phyloP scores from a whole-genome alignment of 2,888 invertebrate species.

The Malacosoma neustria region DNA sequence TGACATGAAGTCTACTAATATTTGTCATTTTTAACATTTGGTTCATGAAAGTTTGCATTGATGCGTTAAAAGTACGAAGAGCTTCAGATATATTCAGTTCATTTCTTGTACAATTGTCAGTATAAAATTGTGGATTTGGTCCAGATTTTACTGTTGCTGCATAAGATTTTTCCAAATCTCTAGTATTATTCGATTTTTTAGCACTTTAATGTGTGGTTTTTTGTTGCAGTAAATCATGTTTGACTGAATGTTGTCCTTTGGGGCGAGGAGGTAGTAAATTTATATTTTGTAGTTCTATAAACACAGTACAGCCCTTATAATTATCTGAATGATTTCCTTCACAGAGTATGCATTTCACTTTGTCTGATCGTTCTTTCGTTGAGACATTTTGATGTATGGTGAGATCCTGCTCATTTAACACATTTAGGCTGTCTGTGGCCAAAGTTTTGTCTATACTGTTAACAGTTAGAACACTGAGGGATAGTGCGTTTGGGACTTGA shows the following conservation, averaged over 20 bases:
- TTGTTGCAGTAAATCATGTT: neutral
- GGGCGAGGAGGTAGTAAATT: too few relatives aligned
- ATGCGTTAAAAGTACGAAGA: too few relatives aligned
- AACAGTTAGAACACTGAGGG: slow-evolving; percentile 11
- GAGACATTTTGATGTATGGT: slow-evolving; percentile 7
- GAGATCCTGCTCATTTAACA: slow-evolving; percentile 10
- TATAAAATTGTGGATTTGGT: neutral
- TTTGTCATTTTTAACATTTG: slow-evolving; percentile 1
- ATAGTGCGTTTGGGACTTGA: too few relatives aligned
- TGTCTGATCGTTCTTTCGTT: slow-evolving; percentile 6
- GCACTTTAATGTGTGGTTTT: neutral
- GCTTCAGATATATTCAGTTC: neutral
- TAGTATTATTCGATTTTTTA: neutral
- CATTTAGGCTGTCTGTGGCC: slow-evolving; percentile 11
- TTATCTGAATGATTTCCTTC: slow-evolving; percentile 9
- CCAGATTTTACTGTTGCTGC: neutral
- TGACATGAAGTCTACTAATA: neutral
- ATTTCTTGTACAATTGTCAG: neutral
- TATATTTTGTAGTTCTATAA: too few relatives aligned
- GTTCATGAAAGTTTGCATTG: too few relatives aligned
- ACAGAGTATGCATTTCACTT: slow-evolving; percentile 8
- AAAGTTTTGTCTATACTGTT: slow-evolving; percentile 8
- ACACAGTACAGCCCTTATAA: too few relatives aligned
- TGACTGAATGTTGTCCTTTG: too few relatives aligned
- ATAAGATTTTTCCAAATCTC: neutral